phyloP scores from a whole-genome alignment of 2,888 invertebrate species.

The Hemicrepidius hirtus region DNA sequence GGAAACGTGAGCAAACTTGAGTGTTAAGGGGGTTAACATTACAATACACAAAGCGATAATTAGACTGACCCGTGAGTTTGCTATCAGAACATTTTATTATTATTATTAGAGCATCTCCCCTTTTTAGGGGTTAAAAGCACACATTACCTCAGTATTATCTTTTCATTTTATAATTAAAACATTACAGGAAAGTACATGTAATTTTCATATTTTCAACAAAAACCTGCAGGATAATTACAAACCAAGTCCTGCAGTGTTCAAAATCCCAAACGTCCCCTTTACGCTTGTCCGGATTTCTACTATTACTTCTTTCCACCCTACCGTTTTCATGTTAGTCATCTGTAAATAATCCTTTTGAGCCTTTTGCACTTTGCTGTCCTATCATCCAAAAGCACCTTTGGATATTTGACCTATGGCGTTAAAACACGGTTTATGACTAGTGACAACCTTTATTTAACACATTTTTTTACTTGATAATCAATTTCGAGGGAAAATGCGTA shows the following conservation, averaged over 20 bases:
- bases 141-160: not conserved
- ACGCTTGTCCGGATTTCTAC: constrained; percentile 26
- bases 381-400: constrained; percentile 28
- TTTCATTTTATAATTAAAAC: constrained; percentile 11
- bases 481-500: constrained; percentile 1
- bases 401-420: constrained; percentile 20
- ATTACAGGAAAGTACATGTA: not conserved
- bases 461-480: not conserved
- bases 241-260: constrained; percentile 14
- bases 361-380: constrained; percentile 29
- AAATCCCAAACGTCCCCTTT: constrained; percentile 21
- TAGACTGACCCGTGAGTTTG: not conserved
- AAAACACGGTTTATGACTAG: constrained; percentile 21
- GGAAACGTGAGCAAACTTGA: not conserved
- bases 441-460: constrained; percentile 15
- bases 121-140: not conserved
- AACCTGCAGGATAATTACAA: constrained; percentile 1
- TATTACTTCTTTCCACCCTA: constrained; percentile 22
- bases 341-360: constrained; percentile 31
- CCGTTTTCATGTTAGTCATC: constrained; percentile 30
- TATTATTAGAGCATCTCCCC: not conserved
- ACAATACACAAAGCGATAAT: constrained; percentile 11
- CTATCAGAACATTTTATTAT: constrained; percentile 21
- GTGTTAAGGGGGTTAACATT: not conserved
- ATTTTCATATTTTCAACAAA: not conserved